A percentile compares a stretch with the other conserved stretches of the same genome.
Evolutionary conservation across 2,888 invertebrate species (phyloP).

Genomic region (Blastobasis lacticolella): DNA sequence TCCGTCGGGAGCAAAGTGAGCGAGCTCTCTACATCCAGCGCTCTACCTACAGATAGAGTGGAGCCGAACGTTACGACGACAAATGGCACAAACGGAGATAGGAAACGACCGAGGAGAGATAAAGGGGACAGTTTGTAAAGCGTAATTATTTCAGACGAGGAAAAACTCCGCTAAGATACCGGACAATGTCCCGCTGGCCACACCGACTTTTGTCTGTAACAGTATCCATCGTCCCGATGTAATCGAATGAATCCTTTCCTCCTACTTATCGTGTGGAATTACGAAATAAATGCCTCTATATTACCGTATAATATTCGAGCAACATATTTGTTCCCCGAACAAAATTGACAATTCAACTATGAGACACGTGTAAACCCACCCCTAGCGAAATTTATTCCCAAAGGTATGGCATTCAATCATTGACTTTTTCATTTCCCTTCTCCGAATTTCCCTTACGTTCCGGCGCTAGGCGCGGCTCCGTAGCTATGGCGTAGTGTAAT

Average conservation of each 20-base stretch:
- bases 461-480: constrained; percentile 3
- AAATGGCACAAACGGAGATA: constrained; percentile 46
- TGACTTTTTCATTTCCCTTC: constrained; percentile 49
- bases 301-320: too few relatives aligned
- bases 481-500: constrained; percentile 19
- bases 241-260: constrained; percentile 12
- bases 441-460: constrained; percentile 26
- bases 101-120: constrained; percentile 40
- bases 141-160: constrained; percentile 48
- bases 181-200: constrained; percentile 11
- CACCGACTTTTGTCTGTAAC: constrained; percentile 9
- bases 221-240: constrained; percentile 12
- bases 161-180: constrained; percentile 19
- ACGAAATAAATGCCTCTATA: not conserved
- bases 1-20: constrained; percentile 4
- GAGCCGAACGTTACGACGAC: constrained; percentile 22
- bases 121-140: constrained; percentile 50
- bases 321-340: constrained; percentile 30
- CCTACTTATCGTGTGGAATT: constrained; percentile 5
- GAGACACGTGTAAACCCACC: constrained; percentile 45
- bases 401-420: constrained; percentile 69
- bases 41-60: constrained; percentile 3
- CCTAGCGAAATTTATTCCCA: constrained; percentile 62
- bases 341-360: constrained; percentile 54
- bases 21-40: not conserved